Base-by-base conservation (phyloP, 2,113 vertebrate genomes). In the Megalops atlanticus region DNA sequence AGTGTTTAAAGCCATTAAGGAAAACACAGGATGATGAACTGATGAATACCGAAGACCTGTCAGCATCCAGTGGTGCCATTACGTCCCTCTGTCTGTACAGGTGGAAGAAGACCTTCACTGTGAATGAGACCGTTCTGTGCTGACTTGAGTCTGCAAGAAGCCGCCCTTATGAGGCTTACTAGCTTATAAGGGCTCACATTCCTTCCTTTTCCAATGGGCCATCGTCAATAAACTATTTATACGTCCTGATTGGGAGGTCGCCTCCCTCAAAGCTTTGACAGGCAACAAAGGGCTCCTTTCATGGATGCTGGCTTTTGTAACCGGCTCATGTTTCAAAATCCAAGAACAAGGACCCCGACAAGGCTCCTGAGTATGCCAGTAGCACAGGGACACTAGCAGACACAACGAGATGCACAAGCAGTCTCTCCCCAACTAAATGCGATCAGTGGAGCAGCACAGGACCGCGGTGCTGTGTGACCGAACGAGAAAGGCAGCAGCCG, bases 221-320 rank as follows among this genome's bases (percentile, higher is more conserved):
- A 6, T 33, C 52, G 39, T 78, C 39, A 21, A 77, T 36, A 24
- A 21, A 27, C 35, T 40, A 16, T 11, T 39, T 78, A 78, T 39
- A 27, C 64, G 47, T 78, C 64, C 52, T 40, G 18, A 39, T 39
- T 78, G 40, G 12, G 35, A 58, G 36, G 52, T 12, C n/a, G 52
- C 52, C 36, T 15, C 7, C 76, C 35, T 24, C n/a, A 43, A 49
- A 47, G 74, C 24, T 76, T 33, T 18, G 12, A 31, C 10, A 27
- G 10, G 74, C 33, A 78, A 58, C 52, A 78, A 68, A 58, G 52
- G 76, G 15, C 8, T 24, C 15, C 49, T 58, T 58, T 78, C 49
- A 58, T 24, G 31, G 49, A 14, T n/a, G 76, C 36, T 1, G 21
- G 52, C 33, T 64, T 78, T 39, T 36, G 43, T 33, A 35, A 33